Percentiles rank a stretch among this genome's conserved stretches.
phyloP scores from a whole-genome alignment of 1,140 invertebrate species.

The Bombus picipes region DNA sequence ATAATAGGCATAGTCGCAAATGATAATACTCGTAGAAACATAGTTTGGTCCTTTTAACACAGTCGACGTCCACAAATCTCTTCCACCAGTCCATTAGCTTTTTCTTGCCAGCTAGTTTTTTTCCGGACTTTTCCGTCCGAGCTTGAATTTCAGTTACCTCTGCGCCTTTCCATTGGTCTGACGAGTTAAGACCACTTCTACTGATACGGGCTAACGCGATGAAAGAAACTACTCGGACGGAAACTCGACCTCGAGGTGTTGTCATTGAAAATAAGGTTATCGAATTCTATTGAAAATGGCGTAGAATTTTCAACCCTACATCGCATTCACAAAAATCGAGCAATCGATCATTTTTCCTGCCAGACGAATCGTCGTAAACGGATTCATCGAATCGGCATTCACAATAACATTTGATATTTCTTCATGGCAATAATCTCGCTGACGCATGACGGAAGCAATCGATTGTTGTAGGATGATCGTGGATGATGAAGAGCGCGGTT shows the following conservation, averaged over 20 bases:
- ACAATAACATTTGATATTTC: no score
- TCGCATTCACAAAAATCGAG: neutral
- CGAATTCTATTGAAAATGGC: neutral
- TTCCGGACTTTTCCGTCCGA: neutral
- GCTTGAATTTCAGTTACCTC: neutral
- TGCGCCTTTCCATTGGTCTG: conserved; percentile 8
- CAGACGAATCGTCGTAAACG: neutral
- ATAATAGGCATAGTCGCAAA: neutral
- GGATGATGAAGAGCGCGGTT: neutral
- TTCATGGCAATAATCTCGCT: neutral
- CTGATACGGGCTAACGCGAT: neutral
- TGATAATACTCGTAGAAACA: neutral
- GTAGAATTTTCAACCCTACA: neutral
- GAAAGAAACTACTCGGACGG: neutral
- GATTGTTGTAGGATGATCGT: neutral
- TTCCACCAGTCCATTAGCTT: neutral
- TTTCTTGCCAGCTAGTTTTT: neutral
- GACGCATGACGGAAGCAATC: conserved; percentile 15
- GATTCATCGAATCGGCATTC: no score
- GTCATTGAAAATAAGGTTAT: neutral
- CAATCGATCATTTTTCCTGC: neutral
- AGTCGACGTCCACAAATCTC: neutral
- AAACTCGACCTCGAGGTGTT: neutral
- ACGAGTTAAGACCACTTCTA: conserved; percentile 9
- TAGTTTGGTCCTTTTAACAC: neutral